phyloP scores from a whole-genome alignment of 53 echinoderm and acorn worm genomes.

The Stichopus horrens region DNA sequence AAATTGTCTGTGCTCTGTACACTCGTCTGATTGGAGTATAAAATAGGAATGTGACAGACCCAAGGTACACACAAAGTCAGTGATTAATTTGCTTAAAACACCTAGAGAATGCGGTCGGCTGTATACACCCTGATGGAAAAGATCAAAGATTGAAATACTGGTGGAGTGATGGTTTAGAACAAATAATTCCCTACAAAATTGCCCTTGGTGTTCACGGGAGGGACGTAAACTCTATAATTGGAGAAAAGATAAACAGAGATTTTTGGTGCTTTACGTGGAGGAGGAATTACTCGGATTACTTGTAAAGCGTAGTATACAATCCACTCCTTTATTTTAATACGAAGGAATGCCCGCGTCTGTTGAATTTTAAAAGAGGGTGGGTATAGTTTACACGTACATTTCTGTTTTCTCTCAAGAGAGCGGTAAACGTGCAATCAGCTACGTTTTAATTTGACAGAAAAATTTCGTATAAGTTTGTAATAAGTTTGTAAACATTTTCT shows the following conservation, averaged over 20 bases:
- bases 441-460: too few relatives aligned
- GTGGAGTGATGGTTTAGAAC: neutral
- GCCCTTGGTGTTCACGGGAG: neutral
- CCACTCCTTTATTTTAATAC: too few relatives aligned
- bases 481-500: too few relatives aligned
- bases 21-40: neutral
- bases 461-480: too few relatives aligned
- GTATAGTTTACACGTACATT: too few relatives aligned
- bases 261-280: neutral
- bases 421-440: too few relatives aligned
- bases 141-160: neutral
- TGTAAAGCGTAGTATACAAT: too few relatives aligned
- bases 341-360: too few relatives aligned
- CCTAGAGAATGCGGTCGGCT: neutral
- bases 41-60: neutral
- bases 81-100: slow-evolving; percentile 10
- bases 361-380: too few relatives aligned
- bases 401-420: too few relatives aligned
- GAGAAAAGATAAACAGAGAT: neutral
- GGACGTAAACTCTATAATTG: neutral
- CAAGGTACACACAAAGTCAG: neutral
- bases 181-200: neutral
- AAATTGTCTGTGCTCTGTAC: neutral
- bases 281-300: too few relatives aligned
- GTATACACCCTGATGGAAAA: neutral